phyloP scores from a whole-genome alignment of 1,140 invertebrate genomes.

The Microplitis demolitor region DNA sequence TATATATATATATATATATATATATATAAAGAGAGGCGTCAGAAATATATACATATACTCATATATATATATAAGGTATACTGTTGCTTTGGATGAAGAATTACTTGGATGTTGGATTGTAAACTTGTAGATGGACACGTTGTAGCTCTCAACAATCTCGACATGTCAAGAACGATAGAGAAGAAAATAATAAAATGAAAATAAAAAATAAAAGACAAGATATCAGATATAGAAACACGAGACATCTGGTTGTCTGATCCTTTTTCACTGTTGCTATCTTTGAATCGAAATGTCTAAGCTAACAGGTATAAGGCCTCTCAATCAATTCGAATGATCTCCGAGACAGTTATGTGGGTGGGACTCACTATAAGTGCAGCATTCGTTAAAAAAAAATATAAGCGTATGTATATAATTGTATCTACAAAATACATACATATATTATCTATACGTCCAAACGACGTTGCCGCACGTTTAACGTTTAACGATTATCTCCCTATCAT shows the following conservation, averaged over 20 bases:
- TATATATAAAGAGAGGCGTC: too few species aligned
- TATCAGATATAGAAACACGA: slow-evolving; percentile 11
- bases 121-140: background rate
- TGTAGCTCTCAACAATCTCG: background rate
- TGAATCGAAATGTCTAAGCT: slow-evolving; percentile 20
- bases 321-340: slow-evolving; percentile 17
- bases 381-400: background rate
- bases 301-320: slow-evolving; percentile 18
- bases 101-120: too few species aligned
- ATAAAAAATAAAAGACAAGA: background rate
- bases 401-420: background rate
- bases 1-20: too few species aligned
- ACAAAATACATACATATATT: background rate
- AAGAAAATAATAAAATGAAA: background rate
- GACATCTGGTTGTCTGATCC: slow-evolving; percentile 1
- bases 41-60: too few species aligned
- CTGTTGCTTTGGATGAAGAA: too few species aligned
- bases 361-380: background rate
- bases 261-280: background rate
- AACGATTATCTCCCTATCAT: slow-evolving; percentile 25
- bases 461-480: background rate
- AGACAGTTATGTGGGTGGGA: background rate
- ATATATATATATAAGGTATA: too few species aligned
- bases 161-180: background rate
- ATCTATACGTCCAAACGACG: background rate